Conservation (phyloP, 2,113 vertebrate genomes). For the Ceuthmochares aereus region DNA sequence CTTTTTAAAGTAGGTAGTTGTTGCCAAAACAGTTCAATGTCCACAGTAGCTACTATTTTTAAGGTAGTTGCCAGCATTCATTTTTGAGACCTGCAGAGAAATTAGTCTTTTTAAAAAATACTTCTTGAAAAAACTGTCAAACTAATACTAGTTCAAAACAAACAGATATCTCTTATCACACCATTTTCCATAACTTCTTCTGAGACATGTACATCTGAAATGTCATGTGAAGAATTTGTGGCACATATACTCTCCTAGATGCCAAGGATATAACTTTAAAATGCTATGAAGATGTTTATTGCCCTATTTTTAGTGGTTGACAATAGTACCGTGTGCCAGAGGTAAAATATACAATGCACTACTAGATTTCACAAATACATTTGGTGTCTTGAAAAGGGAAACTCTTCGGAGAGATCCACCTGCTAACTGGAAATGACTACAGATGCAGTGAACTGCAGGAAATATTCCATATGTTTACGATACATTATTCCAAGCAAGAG, state of each 20-base stretch:
- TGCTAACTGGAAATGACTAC: not conserved
- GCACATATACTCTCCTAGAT: not conserved
- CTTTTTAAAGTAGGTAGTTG: not conserved
- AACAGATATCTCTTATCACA: not conserved
- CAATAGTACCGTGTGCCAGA: not conserved
- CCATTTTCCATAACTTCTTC: not conserved
- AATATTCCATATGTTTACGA: not conserved
- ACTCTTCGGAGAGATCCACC: not conserved
- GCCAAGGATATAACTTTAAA: not conserved
- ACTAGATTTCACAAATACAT: not conserved
- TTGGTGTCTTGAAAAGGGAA: not conserved
- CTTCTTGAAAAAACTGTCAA: not conserved
- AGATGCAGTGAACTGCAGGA: not conserved
- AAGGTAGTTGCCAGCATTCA: not conserved
- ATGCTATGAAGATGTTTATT: not conserved
- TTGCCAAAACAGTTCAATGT: not conserved
- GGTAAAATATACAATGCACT: not conserved
- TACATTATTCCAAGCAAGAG: not conserved
- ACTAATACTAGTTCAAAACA: not conserved
- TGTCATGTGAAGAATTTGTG: not conserved
- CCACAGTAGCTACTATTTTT: not conserved
- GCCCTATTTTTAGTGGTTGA: not conserved
- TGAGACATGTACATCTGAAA: not conserved
- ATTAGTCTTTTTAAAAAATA: not conserved
- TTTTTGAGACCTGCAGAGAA: conserved; percentile 18